Conservation (phyloP, 2,888 invertebrate species). For the Belgica antarctica region DNA sequence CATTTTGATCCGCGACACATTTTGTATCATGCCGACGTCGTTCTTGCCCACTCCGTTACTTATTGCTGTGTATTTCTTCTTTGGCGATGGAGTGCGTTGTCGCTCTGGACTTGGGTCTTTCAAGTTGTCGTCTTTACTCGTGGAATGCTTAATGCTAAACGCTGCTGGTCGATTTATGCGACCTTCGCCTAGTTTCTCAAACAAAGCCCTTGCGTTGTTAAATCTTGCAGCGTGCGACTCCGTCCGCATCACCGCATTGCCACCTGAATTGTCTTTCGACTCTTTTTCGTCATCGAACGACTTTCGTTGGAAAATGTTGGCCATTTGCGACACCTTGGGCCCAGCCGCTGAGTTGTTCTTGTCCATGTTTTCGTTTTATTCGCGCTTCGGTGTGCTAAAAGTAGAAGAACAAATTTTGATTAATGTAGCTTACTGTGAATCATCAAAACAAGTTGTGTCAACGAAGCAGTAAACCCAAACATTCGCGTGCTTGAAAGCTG, state of each 20-base stretch:
- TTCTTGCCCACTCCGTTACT: slow-evolving; percentile 57
- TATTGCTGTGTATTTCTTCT: slow-evolving; percentile 50
- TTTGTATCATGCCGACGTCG: slow-evolving; percentile 50
- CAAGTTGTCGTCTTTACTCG: slow-evolving; percentile 54
- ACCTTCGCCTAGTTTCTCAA: slow-evolving; percentile 82
- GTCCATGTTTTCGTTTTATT: slow-evolving; percentile 45
- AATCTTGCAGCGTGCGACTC: slow-evolving; percentile 88
- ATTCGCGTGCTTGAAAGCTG: neutral
- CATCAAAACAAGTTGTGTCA: neutral
- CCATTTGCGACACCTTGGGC: slow-evolving; percentile 86
- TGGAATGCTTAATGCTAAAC: slow-evolving; percentile 53
- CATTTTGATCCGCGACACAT: slow-evolving; percentile 61
- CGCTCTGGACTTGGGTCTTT: slow-evolving; percentile 55
- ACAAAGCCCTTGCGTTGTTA: slow-evolving; percentile 86
- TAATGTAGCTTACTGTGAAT: neutral
- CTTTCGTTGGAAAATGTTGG: slow-evolving; percentile 83
- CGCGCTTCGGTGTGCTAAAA: neutral
- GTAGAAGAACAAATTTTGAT: neutral
- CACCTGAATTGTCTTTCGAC: slow-evolving; percentile 51
- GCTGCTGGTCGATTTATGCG: slow-evolving; percentile 52
- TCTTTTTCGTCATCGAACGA: slow-evolving; percentile 57
- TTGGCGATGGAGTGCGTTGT: slow-evolving; percentile 52
- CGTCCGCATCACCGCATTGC: slow-evolving; percentile 76
- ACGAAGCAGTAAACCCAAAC: neutral
- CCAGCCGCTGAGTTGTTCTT: slow-evolving; percentile 53